Base-by-base conservation (phyloP, 2,888 invertebrate genomes). In the Thelaira solivaga region DNA sequence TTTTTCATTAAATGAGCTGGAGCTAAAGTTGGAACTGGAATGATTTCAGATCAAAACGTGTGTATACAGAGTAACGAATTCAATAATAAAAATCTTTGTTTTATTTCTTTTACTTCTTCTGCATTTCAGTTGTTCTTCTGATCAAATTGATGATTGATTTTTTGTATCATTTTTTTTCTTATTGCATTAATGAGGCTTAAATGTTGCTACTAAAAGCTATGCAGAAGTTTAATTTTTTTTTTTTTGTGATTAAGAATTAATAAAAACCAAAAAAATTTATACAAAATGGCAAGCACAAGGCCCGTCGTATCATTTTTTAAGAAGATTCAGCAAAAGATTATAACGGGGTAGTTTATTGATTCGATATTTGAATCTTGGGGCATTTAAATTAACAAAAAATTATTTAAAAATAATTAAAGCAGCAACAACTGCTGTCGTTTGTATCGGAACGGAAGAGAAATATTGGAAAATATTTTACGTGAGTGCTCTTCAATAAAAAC, bases 131-230 rank as follows among this genome's bases (percentile, higher is more conserved):
- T 73, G 72, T 57, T 59, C 41, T 59, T 65, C 22, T 26, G 74
- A 59, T 68, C 61, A 47, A 68, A 62, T 55, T 39, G 53, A 61
- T 22, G 74, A 47, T 72, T 55, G 64, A 41, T 55, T 72, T 68
- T 69, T 59, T 45, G 22, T 71, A 43, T 53, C 20, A 51, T 34
- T 51, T 43, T 62, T 62, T 73, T 80, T 81, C 76, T 80, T 80
- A 61, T 78, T 81, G 81, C 77, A 76, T 76, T 80, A 80, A 80
- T 81, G 73, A 78, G 80, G 80, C 80, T 80, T 81, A 81, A 81
- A 81, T 79, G 77, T 67, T 76, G 76, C 71, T 65, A 76, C 73
- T 76, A 80, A 80, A 80, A 80, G 74, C 69, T 78, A 78, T 74
- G 69, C 69, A 74, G 78, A 65, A 69, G 74, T 69, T 64, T 45